Evolutionary conservation across 2,888 invertebrate species (phyloP), one percentile per base, ranked within the genome.

Genomic region (Branchipolynoe longqiensis): DNA sequence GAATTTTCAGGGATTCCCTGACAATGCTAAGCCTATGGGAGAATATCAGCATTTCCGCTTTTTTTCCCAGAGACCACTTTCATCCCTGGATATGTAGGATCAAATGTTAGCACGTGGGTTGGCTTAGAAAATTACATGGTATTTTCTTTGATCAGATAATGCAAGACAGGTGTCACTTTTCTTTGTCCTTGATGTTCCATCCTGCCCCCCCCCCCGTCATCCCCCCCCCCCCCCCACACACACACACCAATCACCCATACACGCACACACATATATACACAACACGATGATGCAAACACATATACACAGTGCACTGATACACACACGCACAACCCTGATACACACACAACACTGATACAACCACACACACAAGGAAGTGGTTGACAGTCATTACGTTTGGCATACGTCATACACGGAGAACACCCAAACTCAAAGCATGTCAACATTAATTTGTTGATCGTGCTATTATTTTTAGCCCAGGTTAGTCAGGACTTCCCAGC

Each of bases 391-490:
- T 48, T 78, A 28, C 18, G 28, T 78, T 78, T 54, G 78, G 25
- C 78, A 78, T 78, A 78, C 12, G 28, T 78, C 54, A 3, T 48
- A 41, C 28, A 48, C 48, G 48, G 48, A 78, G 69, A 78, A 78
- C 78, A 31, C 78, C 48, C 41, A 78, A 78, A 78, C 41, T 78
- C 78, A 41, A 28, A 78, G 40, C 78, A 78, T 78, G 78, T 78
- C 28, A 78, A 25, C 78, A 41, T 25, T 54, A 78, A 78, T 78
- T 33, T 78, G 78, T 54, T 78, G 1, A 78, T 78, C 28, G 78
- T 41, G 78, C 78, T 78, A 78, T n/a, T n/a, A n/a, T 78, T 41
- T 78, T 6, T 78, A 78, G 78, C 41, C 48, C 48, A n/a, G 78
- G 78, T 25, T 33, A 54, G 48, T 3, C 28, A 78, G 78, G 78